phyloP scores from a whole-genome alignment of 2,888 invertebrate species.

The Ernsta delagoae region DNA sequence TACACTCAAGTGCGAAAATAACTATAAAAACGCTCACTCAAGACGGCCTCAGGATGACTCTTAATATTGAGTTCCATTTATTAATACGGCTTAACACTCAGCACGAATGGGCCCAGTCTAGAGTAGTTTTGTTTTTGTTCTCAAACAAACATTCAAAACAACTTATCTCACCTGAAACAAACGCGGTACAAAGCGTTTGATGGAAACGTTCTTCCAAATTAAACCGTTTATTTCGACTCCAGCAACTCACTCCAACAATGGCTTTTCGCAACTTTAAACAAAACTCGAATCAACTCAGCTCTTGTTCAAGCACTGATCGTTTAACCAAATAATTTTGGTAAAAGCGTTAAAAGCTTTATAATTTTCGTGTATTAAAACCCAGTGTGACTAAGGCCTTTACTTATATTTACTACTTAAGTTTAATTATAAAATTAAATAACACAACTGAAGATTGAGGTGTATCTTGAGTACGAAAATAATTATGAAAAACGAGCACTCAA shows the following conservation, averaged over 20 bases:
- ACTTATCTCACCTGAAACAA: constrained; percentile 14
- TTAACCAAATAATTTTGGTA: constrained; percentile 1
- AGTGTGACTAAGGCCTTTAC: too few relatives aligned
- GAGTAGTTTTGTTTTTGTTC: constrained; percentile 8
- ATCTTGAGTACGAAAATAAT: too few relatives aligned
- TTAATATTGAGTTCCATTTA: too few relatives aligned
- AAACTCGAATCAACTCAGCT: background rate
- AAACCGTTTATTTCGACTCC: constrained; percentile 24
- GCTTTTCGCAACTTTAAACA: constrained; percentile 18
- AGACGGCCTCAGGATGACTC: too few relatives aligned
- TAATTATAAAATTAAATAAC: too few relatives aligned
- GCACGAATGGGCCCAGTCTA: constrained; percentile 1
- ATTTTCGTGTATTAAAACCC: background rate
- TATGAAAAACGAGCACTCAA: too few relatives aligned
- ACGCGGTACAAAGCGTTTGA: constrained; percentile 25
- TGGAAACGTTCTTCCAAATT: constrained; percentile 24
- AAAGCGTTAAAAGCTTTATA: background rate
- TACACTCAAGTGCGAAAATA: background rate
- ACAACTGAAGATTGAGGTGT: too few relatives aligned
- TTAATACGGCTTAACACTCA: too few relatives aligned
- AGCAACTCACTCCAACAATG: constrained; percentile 16
- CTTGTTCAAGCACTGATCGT: background rate
- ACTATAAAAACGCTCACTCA: background rate
- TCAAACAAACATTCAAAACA: constrained; percentile 18
- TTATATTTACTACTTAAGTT: too few relatives aligned